A percentile compares a stretch with the other conserved stretches of the same genome.
These are phyloP conservation scores for Tyto alba DNA, from an alignment of 2,113 vertebrate species.

Conservation along the genomic window DNA sequence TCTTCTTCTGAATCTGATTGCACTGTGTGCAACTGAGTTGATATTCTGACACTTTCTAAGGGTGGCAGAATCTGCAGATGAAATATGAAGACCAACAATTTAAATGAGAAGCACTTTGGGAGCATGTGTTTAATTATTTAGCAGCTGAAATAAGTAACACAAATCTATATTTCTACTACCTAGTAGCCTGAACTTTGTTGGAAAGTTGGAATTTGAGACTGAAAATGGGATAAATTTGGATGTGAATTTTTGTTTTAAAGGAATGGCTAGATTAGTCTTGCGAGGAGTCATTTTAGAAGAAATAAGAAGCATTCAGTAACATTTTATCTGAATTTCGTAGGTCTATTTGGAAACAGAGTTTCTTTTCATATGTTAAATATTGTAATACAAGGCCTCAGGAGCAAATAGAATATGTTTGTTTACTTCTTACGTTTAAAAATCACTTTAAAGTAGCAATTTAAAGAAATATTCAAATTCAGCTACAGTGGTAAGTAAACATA, in stretches of 20 bases:
- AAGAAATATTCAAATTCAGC: not conserved
- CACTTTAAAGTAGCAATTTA: not conserved
- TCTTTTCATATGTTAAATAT: not conserved
- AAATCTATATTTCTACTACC: not conserved
- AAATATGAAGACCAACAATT: not conserved
- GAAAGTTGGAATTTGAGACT: not conserved
- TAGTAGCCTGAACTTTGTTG: not conserved
- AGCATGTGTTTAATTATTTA: not conserved
- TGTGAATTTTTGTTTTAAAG: not conserved
- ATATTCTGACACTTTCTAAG: not conserved
- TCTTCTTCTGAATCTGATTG: not conserved
- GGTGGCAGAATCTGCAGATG: not conserved
- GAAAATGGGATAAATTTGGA: not conserved
- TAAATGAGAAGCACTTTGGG: not conserved
- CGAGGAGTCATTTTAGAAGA: not conserved
- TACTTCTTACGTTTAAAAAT: not conserved
- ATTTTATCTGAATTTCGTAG: not conserved
- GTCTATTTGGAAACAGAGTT: not conserved
- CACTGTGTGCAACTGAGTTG: not conserved
- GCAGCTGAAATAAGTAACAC: not conserved
- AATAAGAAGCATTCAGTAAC: not conserved
- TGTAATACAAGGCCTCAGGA: not conserved
- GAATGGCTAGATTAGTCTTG: not conserved
- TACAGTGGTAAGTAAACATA: not conserved
- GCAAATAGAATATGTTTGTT: not conserved